These are phyloP conservation scores for Drosophila watanabei DNA, from an alignment of 1,140 invertebrate genomes.

Conservation along the genomic window DNA sequence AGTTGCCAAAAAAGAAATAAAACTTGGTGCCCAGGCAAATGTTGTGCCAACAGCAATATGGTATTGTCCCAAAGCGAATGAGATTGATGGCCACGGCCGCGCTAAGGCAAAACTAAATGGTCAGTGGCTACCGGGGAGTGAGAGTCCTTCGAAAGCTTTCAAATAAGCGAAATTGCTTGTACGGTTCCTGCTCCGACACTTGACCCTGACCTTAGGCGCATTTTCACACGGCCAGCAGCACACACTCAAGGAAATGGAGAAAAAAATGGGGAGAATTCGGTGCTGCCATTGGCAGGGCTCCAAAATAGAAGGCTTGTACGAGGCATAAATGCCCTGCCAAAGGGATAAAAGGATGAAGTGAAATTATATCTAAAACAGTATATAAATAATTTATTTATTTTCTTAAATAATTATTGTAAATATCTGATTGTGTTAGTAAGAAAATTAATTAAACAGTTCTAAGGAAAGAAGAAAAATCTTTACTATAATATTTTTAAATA, in stretches of 20 bases:
- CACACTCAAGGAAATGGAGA: constrained; percentile 23
- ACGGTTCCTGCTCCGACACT: constrained; percentile 37
- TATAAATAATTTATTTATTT: background rate
- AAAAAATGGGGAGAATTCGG: constrained; percentile 8
- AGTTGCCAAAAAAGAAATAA: constrained; percentile 41
- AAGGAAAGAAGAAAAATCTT: background rate
- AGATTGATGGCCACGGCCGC: constrained; percentile 32
- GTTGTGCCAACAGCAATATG: constrained; percentile 61
- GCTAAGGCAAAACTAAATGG: constrained; percentile 51
- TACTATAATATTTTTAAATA: background rate
- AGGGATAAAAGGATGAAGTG: background rate
- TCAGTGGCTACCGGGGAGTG: background rate
- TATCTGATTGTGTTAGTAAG: background rate
- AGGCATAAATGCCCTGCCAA: constrained; percentile 2
- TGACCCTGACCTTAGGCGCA: constrained; percentile 72
- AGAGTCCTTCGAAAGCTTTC: constrained; percentile 38
- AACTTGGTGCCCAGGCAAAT: constrained; percentile 36
- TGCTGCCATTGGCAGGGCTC: constrained; percentile 10
- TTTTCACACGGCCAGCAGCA: constrained; percentile 67
- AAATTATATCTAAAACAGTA: background rate
- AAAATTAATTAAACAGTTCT: background rate
- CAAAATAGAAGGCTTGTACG: background rate
- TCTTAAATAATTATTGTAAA: background rate
- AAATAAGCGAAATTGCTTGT: constrained; percentile 72
- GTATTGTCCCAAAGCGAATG: constrained; percentile 18